A percentile compares a stretch with the other conserved stretches of the same genome.
Conservation (phyloP, 1,140 invertebrate species). For the Drosophila nasuta region DNA sequence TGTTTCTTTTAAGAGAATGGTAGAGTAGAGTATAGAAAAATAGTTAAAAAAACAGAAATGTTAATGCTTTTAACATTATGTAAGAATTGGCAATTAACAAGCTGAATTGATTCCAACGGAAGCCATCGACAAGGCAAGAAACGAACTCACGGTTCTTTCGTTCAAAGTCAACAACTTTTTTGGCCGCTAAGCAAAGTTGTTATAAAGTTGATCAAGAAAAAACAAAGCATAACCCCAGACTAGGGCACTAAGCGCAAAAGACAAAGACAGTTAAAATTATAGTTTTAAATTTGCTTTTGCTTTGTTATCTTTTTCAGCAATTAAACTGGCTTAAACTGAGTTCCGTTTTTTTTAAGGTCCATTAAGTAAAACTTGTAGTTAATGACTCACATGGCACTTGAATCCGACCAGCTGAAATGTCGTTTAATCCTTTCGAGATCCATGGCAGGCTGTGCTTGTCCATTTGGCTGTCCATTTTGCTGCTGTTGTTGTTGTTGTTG, state of each 20-base stretch:
- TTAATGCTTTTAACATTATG: neutral
- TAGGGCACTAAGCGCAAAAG: neutral
- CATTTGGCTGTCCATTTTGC: slow-evolving; percentile 25
- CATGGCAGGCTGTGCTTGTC: slow-evolving; percentile 56
- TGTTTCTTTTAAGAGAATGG: neutral
- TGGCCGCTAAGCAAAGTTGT: slow-evolving; percentile 15
- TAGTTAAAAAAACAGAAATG: neutral
- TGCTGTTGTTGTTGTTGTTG: slow-evolving; percentile 66
- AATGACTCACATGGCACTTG: slow-evolving; percentile 82
- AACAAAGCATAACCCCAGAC: slow-evolving; percentile 22
- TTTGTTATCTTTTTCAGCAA: slow-evolving; percentile 9
- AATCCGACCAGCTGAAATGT: slow-evolving; percentile 81
- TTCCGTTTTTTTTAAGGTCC: slow-evolving; percentile 48
- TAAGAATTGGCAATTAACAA: slow-evolving; percentile 6
- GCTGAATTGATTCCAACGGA: slow-evolving; percentile 11
- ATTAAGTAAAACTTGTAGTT: slow-evolving; percentile 38
- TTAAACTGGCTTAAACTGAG: slow-evolving; percentile 31
- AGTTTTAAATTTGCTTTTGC: neutral
- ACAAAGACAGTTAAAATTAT: slow-evolving; percentile 4
- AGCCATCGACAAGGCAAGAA: slow-evolving; percentile 27
- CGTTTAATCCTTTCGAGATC: slow-evolving; percentile 82
- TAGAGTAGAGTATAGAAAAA: neutral
- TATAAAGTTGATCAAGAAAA: slow-evolving; percentile 3
- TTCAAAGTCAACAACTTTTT: slow-evolving; percentile 58
- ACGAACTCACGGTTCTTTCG: slow-evolving; percentile 53